These are phyloP conservation scores for Ahaetulla prasina DNA, from an alignment of 2,113 vertebrate species.

Conservation along the genomic window DNA sequence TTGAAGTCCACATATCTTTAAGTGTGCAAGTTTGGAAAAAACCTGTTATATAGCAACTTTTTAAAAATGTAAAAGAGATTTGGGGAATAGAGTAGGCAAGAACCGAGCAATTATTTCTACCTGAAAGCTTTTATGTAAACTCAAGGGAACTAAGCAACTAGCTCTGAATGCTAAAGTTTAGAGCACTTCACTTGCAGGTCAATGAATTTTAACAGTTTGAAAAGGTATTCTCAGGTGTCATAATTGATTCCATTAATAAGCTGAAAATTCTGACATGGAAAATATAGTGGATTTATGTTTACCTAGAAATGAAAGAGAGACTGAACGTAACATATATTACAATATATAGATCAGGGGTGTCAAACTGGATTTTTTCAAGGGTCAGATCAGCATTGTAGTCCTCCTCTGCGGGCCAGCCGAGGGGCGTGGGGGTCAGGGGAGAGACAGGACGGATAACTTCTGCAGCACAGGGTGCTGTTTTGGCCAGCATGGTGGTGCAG, in stretches of 20 bases:
- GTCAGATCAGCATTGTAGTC: too few species aligned
- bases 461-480: too few species aligned
- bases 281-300: slow-evolving; percentile 10
- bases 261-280: not conserved
- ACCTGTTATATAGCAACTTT: not conserved
- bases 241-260: slow-evolving; percentile 25
- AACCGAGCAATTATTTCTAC: not conserved
- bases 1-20: not conserved
- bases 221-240: not conserved
- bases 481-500: too few species aligned
- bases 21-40: not conserved
- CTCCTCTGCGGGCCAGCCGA: too few species aligned
- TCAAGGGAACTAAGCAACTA: slow-evolving; percentile 63
- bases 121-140: slow-evolving; percentile 31
- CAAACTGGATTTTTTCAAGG: too few species aligned
- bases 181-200: not conserved
- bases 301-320: not conserved
- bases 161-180: slow-evolving; percentile 31
- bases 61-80: not conserved
- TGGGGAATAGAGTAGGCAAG: not conserved
- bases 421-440: too few species aligned
- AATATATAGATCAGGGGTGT: not conserved
- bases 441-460: too few species aligned
- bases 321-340: slow-evolving; percentile 8
- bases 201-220: slow-evolving; percentile 37